phyloP scores from a whole-genome alignment of 1,140 invertebrate genomes.

The Drosophila santomea region DNA sequence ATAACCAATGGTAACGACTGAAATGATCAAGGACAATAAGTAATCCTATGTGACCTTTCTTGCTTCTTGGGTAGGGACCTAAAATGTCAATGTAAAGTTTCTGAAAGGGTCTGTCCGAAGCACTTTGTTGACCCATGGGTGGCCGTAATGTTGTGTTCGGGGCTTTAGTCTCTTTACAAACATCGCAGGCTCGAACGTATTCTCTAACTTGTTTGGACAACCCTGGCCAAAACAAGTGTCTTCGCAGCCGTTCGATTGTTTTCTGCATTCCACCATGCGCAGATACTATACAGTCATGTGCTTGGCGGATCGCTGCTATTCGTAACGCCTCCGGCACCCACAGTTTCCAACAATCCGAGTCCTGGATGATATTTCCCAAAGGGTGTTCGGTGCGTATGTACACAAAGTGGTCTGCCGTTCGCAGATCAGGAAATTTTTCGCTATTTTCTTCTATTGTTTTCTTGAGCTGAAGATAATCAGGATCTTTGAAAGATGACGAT shows the following conservation, averaged over 20 bases:
- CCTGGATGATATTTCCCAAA: neutral
- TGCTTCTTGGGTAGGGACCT: too few relatives aligned
- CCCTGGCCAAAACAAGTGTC: conserved; percentile 7
- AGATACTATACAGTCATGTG: too few relatives aligned
- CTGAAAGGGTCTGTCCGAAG: too few relatives aligned
- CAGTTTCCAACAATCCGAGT: neutral
- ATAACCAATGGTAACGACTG: too few relatives aligned
- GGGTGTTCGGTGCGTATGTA: conserved; percentile 19
- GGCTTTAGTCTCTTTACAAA: conserved; percentile 16
- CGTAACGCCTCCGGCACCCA: conserved; percentile 9
- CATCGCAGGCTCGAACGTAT: conserved; percentile 4
- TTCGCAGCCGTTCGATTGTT: neutral
- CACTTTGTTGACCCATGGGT: neutral
- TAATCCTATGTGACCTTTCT: too few relatives aligned
- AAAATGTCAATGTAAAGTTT: too few relatives aligned
- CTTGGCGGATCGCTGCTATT: too few relatives aligned
- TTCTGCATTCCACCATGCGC: too few relatives aligned
- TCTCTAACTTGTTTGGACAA: conserved; percentile 8
- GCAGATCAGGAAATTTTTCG: too few relatives aligned
- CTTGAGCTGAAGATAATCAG: neutral
- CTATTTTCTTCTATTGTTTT: conserved; percentile 5
- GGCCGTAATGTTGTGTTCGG: conserved; percentile 12
- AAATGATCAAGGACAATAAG: too few relatives aligned
- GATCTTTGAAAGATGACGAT: neutral
- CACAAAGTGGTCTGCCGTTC: neutral